Percentiles rank a stretch among this genome's conserved stretches.
Conservation (phyloP, 92 coral and sea anemone genomes). For the Umimayanthus chanpuru region DNA sequence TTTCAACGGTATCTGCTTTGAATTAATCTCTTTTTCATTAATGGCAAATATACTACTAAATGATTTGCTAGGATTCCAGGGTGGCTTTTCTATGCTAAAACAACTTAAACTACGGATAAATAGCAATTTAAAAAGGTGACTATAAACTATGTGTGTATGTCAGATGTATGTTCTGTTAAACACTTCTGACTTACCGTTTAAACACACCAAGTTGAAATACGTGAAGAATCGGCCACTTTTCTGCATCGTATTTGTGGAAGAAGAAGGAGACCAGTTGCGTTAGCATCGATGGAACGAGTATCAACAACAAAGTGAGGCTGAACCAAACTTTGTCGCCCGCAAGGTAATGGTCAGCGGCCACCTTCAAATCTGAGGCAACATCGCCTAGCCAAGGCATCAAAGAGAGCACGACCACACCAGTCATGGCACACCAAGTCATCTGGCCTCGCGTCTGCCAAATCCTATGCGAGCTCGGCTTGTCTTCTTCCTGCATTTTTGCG, state of each 20-base stretch:
- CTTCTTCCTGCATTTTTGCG: background rate
- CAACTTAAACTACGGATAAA: no score
- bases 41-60: no score
- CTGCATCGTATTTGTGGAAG: background rate
- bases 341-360: background rate
- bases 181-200: background rate
- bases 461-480: background rate
- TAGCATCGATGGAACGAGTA: slow-evolving; percentile 8
- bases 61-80: no score
- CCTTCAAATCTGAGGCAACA: background rate
- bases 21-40: no score
- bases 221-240: background rate
- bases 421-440: background rate
- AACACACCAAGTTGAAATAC: slow-evolving; percentile 33
- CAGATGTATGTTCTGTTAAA: no score
- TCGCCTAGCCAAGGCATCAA: background rate
- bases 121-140: no score
- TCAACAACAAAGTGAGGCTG: background rate
- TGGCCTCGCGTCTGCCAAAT: background rate
- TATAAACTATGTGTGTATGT: no score
- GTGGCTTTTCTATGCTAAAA: no score
- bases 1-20: no score
- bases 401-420: background rate
- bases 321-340: background rate
- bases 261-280: background rate